These are phyloP conservation scores for Mamestra brassicae DNA, from an alignment of 2,888 invertebrate species.

Conservation along the genomic window DNA sequence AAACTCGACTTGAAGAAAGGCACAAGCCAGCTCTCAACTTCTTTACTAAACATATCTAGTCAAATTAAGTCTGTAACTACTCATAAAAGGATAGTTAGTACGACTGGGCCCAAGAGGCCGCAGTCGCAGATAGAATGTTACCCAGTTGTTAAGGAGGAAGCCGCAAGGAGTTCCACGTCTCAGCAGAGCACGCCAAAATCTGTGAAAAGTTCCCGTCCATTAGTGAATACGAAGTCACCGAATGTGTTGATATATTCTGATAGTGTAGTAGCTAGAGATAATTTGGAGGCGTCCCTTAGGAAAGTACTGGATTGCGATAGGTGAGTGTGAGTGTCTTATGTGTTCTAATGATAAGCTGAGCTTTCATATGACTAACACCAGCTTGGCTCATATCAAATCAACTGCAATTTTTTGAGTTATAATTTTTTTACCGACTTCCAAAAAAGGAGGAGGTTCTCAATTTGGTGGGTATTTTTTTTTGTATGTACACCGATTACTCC, in stretches of 20 bases:
- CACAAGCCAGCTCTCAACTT: constrained; percentile 85
- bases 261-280: constrained; percentile 93
- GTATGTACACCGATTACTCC: too few species aligned
- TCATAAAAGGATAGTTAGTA: constrained; percentile 87
- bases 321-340: constrained; percentile 84
- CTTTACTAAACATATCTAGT: constrained; percentile 87
- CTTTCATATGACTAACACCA: constrained; percentile 36
- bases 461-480: too few species aligned
- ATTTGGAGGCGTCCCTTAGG: constrained; percentile 93
- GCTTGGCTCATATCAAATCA: constrained; percentile 42
- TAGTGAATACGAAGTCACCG: constrained; percentile 93
- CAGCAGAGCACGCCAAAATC: constrained; percentile 83
- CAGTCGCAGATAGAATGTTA: constrained; percentile 77
- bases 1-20: constrained; percentile 87
- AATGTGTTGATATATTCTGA: constrained; percentile 96
- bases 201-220: constrained; percentile 88
- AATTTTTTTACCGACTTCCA: too few species aligned
- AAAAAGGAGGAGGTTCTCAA: too few species aligned
- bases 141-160: constrained; percentile 79
- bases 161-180: constrained; percentile 73
- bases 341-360: constrained; percentile 34
- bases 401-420: constrained; percentile 33
- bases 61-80: constrained; percentile 89
- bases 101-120: constrained; percentile 85
- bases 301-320: constrained; percentile 93